Conservation (phyloP, 2,113 vertebrate genomes). For the Polypterus senegalus region DNA sequence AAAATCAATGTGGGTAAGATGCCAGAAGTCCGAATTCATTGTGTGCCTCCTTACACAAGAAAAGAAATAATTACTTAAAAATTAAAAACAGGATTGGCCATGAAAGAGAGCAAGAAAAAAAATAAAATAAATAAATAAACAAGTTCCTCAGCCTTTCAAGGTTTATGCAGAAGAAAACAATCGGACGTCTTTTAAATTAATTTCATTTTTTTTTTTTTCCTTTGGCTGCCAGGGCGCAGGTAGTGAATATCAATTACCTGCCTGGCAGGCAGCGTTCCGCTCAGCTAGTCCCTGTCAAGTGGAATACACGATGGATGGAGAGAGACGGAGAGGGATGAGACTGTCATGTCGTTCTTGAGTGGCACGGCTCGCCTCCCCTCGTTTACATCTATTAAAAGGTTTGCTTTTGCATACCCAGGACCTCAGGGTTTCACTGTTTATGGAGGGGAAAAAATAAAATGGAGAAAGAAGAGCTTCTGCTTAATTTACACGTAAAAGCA, state of each 20-base stretch:
- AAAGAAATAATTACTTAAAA: not conserved
- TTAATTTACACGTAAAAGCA: not conserved
- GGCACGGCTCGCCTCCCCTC: not conserved
- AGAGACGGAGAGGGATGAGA: conserved; percentile 45
- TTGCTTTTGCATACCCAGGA: not conserved
- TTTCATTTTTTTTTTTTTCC: conserved; percentile 1
- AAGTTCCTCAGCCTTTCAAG: not conserved
- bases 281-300: conserved; percentile 33
- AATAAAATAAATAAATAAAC: not conserved
- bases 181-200: conserved; percentile 11
- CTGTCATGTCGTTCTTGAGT: conserved; percentile 27
- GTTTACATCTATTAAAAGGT: conserved; percentile 2
- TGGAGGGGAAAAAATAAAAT: not conserved
- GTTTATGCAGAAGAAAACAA: conserved; percentile 6
- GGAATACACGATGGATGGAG: conserved; percentile 42
- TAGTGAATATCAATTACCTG: conserved; percentile 55
- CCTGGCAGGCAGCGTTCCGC: conserved; percentile 27
- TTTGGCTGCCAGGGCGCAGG: conserved; percentile 5
- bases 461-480: not conserved
- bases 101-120: too few relatives aligned
- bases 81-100: not conserved
- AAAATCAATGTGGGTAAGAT: not conserved
- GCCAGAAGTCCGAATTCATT: not conserved
- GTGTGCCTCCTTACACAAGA: not conserved
- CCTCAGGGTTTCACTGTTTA: conserved; percentile 1